phyloP scores from a whole-genome alignment of 2,888 invertebrate genomes.

The Troides oblongomaculatus region DNA sequence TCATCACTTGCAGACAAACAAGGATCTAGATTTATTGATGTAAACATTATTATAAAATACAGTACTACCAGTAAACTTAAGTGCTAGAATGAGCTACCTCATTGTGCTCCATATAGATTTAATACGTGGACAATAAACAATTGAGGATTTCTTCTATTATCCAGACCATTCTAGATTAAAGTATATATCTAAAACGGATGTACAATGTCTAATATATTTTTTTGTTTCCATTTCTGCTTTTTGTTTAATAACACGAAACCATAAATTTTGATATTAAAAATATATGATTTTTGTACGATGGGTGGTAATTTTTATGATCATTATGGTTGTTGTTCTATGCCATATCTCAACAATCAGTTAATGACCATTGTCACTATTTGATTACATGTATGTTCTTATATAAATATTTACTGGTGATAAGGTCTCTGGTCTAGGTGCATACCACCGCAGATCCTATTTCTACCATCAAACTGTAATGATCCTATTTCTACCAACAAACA shows the following conservation, averaged over 20 bases:
- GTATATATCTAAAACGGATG: no score
- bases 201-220: conserved; percentile 8
- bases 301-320: conserved; percentile 29
- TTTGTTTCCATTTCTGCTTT: conserved; percentile 15
- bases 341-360: conserved; percentile 14
- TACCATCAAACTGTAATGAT: no score
- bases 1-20: conserved; percentile 1
- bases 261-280: conserved; percentile 36
- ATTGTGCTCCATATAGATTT: no score
- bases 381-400: background rate
- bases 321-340: conserved; percentile 9
- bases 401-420: background rate
- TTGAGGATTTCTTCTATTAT: no score
- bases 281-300: conserved; percentile 32
- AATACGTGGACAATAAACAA: no score
- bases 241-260: conserved; percentile 31
- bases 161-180: no score
- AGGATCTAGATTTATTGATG: background rate
- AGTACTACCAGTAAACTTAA: no score
- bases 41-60: background rate
- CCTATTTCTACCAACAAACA: no score
- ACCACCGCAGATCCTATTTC: no score
- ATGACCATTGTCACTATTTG: background rate
- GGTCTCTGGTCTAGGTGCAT: no score
- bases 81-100: no score